Evolutionary conservation across 2,113 vertebrate genomes (phyloP).

Genomic region (Podarcis muralis): DNA sequence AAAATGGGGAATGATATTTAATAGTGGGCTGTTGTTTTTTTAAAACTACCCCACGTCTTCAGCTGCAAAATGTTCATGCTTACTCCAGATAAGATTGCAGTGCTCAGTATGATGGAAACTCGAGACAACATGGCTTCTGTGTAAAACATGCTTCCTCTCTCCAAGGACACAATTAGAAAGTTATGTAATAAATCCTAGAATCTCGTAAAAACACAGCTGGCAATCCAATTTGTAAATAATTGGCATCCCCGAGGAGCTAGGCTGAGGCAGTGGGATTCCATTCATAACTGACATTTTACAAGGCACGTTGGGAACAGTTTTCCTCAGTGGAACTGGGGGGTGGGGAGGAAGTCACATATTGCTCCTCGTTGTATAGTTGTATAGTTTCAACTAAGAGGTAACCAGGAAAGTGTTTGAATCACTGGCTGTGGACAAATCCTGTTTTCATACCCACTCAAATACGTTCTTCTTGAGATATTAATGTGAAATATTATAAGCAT

Average conservation of each 20-base stretch:
- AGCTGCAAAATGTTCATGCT: neutral
- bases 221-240: slow-evolving; percentile 53
- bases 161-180: slow-evolving; percentile 55
- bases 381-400: neutral
- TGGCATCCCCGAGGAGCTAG: slow-evolving; percentile 18
- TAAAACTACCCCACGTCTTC: slow-evolving; percentile 15
- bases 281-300: slow-evolving; percentile 34
- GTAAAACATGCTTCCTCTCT: slow-evolving; percentile 13
- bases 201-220: slow-evolving; percentile 44
- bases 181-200: slow-evolving; percentile 41
- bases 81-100: slow-evolving; percentile 6
- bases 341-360: neutral
- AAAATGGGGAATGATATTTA: neutral
- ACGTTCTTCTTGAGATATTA: neutral
- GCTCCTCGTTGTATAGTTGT: neutral
- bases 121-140: slow-evolving; percentile 30
- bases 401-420: slow-evolving; percentile 28
- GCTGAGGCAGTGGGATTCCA: slow-evolving; percentile 34
- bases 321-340: neutral
- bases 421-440: neutral
- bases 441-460: neutral
- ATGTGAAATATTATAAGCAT: neutral
- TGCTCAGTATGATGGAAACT: neutral
- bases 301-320: slow-evolving; percentile 31
- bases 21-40: neutral